phyloP scores from a whole-genome alignment of 1,140 invertebrate genomes.

The Conopomorpha cramerella region DNA sequence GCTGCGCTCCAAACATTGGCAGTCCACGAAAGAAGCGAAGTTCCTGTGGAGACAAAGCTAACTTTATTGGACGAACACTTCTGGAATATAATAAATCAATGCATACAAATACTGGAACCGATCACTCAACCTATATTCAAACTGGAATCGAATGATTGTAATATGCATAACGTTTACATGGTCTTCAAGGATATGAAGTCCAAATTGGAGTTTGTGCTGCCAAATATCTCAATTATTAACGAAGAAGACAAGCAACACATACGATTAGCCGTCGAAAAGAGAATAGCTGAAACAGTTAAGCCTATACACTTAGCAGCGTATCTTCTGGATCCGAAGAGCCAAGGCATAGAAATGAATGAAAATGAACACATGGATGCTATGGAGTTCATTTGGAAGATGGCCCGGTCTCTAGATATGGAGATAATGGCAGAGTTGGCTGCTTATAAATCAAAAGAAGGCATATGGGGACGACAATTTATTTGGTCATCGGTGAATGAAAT shows the following conservation, averaged over 20 bases:
- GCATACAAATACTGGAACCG: conserved; percentile 4
- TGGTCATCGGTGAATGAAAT: conserved; percentile 4
- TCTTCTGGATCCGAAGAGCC: conserved; percentile 10
- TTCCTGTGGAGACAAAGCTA: conserved; percentile 6
- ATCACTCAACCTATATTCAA: conserved; percentile 7
- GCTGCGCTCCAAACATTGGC: conserved; percentile 2
- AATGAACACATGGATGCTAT: conserved; percentile 10
- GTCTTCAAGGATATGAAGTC: conserved; percentile 9
- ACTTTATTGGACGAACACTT: conserved; percentile 9
- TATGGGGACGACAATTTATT: conserved; percentile 11
- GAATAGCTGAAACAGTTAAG: conserved; percentile 9
- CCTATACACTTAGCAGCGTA: conserved; percentile 13
- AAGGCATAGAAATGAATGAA: conserved; percentile 10
- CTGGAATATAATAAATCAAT: conserved; percentile 2
- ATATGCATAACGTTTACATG: conserved; percentile 4
- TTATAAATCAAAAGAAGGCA: conserved; percentile 11
- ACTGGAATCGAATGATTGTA: conserved; percentile 3
- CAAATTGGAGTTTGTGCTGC: conserved; percentile 7
- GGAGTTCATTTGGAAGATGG: conserved; percentile 10
- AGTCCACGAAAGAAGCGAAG: neutral
- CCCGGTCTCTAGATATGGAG: conserved; percentile 6
- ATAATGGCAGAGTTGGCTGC: conserved; percentile 8
- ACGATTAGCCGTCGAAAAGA: conserved; percentile 2
- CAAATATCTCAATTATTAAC: conserved; percentile 8
- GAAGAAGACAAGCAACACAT: conserved; percentile 9